These are phyloP conservation scores for Caenorhabditis sp. DNA, from an alignment of 2,888 invertebrate species.

Conservation along the genomic window DNA sequence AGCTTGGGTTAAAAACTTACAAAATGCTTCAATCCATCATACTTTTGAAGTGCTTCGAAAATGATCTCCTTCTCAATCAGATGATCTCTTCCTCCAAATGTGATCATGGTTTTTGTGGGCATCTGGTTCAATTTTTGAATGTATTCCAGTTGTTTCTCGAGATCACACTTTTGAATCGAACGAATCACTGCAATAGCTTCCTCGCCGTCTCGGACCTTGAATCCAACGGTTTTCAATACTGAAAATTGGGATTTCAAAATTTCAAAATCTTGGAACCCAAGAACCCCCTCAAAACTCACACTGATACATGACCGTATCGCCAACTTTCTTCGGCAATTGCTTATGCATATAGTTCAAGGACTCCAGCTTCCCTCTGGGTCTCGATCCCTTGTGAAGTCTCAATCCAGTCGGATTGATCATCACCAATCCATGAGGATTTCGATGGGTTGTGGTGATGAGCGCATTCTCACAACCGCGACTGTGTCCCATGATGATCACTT, in stretches of 20 bases:
- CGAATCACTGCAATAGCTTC: conserved; percentile 62
- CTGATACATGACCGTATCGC: conserved; percentile 31
- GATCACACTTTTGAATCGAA: conserved; percentile 53
- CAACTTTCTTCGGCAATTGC: conserved; percentile 40
- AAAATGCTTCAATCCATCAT: conserved; percentile 49
- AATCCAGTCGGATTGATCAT: conserved; percentile 71
- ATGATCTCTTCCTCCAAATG: conserved; percentile 62
- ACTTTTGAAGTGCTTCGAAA: conserved; percentile 52
- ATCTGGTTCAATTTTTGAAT: conserved; percentile 51
- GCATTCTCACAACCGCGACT: conserved; percentile 73
- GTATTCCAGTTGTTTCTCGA: conserved; percentile 41
- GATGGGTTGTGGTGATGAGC: conserved; percentile 57
- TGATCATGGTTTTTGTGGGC: conserved; percentile 51
- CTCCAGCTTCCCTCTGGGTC: conserved; percentile 61
- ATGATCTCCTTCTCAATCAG: conserved; percentile 64
- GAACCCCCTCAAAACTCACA: conserved; percentile 17
- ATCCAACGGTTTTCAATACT: conserved; percentile 64
- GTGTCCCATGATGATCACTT: conserved; percentile 67
- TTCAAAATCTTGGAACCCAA: conserved; percentile 7
- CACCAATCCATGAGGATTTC: conserved; percentile 65
- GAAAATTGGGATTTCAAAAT: conserved; percentile 16
- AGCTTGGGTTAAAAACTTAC: conserved; percentile 33
- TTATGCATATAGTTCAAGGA: conserved; percentile 53
- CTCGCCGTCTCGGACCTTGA: conserved; percentile 52
- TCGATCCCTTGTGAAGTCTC: conserved; percentile 67